phyloP scores from a whole-genome alignment of 1,140 invertebrate genomes.

The Musca domestica region DNA sequence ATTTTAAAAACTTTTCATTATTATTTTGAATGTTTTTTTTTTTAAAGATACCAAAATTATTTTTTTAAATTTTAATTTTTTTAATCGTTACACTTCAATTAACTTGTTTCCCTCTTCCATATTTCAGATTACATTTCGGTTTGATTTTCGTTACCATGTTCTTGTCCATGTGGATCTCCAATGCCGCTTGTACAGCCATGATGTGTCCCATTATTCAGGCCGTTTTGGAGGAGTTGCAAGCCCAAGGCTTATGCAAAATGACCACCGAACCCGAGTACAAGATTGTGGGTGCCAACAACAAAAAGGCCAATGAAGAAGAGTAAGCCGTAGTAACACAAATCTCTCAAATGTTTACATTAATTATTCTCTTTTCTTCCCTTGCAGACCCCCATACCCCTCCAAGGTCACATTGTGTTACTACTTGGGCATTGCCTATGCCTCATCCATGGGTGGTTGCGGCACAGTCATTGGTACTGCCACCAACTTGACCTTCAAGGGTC shows the following conservation, averaged over 20 bases:
- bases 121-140: constrained; percentile 68
- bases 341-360: not conserved
- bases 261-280: constrained; percentile 57
- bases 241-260: constrained; percentile 65
- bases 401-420: constrained; percentile 70
- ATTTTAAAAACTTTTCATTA: too few relatives aligned
- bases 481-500: constrained; percentile 81
- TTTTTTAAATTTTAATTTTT: too few relatives aligned
- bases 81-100: too few relatives aligned
- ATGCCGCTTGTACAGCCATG: constrained; percentile 81
- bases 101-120: not conserved
- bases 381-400: constrained; percentile 59
- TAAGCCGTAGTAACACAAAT: constrained; percentile 28
- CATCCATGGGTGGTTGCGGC: constrained; percentile 78
- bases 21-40: too few relatives aligned
- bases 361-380: not conserved
- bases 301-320: constrained; percentile 55
- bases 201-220: constrained; percentile 82
- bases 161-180: constrained; percentile 83
- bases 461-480: constrained; percentile 86
- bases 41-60: too few relatives aligned
- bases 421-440: constrained; percentile 77
- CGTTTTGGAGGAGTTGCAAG: constrained; percentile 68
- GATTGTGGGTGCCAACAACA: constrained; percentile 51
- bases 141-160: constrained; percentile 76